These are phyloP conservation scores for Lysandra bellargus DNA, from an alignment of 2,888 invertebrate genomes.

Conservation along the genomic window DNA sequence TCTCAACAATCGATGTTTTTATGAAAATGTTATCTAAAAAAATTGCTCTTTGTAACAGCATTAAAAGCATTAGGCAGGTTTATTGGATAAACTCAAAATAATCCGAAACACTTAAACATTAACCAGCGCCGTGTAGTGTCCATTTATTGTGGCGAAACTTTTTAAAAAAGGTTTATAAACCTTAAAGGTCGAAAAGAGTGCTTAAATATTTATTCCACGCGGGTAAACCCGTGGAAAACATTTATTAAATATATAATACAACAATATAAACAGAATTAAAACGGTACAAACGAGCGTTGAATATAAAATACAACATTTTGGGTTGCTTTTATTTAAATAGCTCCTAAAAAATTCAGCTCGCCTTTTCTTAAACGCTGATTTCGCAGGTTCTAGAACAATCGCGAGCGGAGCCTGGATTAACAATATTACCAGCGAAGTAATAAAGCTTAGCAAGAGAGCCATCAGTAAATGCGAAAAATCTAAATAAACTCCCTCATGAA, in stretches of 20 bases:
- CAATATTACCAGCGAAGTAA: constrained; percentile 28
- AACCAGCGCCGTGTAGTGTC: background rate
- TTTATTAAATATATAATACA: constrained; percentile 19
- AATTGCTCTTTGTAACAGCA: background rate
- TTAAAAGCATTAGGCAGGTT: background rate
- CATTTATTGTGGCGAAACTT: constrained; percentile 5
- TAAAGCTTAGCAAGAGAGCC: constrained; percentile 27
- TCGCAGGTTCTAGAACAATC: constrained; percentile 23
- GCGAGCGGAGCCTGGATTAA: constrained; percentile 23
- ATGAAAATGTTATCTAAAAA: background rate
- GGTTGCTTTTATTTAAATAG: constrained; percentile 18
- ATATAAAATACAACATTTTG: constrained; percentile 19
- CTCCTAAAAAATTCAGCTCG: constrained; percentile 28
- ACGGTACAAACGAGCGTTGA: constrained; percentile 9
- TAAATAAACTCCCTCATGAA: constrained; percentile 19
- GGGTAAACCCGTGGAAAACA: background rate
- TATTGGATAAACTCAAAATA: background rate
- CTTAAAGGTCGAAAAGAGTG: background rate
- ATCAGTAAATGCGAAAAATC: constrained; percentile 27
- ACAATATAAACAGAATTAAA: constrained; percentile 23
- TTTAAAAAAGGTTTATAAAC: background rate
- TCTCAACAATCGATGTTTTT: too few species aligned
- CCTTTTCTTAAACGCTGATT: constrained; percentile 30
- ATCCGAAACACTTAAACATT: constrained; percentile 5
- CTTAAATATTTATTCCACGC: constrained; percentile 21